Evolutionary conservation across 2,797 vertebrate genomes (phyloP).

Genomic region (Petrocephalus schoutedeni): DNA sequence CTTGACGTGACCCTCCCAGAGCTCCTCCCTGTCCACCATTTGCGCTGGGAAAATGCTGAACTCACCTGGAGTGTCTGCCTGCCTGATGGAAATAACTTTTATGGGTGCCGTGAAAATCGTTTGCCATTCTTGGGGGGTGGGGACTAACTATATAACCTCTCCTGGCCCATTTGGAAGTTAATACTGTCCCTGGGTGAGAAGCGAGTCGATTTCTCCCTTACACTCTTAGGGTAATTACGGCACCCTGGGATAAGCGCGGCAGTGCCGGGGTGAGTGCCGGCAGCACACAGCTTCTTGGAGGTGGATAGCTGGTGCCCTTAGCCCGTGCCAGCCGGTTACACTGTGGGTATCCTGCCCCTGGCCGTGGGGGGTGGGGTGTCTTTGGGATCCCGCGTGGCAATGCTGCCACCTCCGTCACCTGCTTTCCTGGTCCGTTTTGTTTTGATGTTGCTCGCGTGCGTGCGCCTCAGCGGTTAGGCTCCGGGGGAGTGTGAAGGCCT

Average conservation of each 20-base stretch:
- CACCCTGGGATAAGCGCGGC: background rate
- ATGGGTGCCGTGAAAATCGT: background rate
- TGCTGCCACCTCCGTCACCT: background rate
- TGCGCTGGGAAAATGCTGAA: background rate
- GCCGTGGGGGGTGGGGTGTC: background rate
- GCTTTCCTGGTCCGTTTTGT: background rate
- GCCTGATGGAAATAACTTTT: background rate
- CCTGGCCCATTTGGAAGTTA: background rate
- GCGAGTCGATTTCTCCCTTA: too few relatives aligned
- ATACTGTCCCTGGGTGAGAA: background rate
- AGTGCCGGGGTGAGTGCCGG: background rate
- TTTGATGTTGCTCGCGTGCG: slow-evolving; percentile 15
- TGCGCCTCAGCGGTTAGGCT: slow-evolving; percentile 3
- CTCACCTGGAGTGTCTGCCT: background rate
- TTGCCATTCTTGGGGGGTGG: background rate
- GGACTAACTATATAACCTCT: background rate
- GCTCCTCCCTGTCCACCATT: background rate
- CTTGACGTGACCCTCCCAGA: background rate
- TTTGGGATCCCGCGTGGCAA: background rate
- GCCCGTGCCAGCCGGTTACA: background rate
- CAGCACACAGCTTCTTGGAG: too few relatives aligned
- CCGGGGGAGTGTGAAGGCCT: slow-evolving; percentile 37
- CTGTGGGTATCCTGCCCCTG: background rate
- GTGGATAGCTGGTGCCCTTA: background rate
- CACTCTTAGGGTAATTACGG: background rate